Conservation (phyloP, 2,888 invertebrate genomes). For the Andrena trimmerana region DNA sequence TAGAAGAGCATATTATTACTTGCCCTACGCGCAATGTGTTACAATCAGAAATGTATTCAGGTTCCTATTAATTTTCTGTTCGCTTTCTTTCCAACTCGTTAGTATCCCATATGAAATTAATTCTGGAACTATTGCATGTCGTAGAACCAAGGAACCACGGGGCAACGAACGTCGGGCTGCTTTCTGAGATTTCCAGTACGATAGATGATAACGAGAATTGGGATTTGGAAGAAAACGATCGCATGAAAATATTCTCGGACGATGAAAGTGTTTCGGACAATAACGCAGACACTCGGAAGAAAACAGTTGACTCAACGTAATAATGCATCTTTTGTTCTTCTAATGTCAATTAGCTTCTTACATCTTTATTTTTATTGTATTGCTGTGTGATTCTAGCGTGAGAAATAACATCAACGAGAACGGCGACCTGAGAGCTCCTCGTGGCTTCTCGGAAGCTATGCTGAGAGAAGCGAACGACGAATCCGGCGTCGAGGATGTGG, state of each 20-base stretch:
- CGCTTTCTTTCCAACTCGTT: not conserved
- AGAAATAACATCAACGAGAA: not conserved
- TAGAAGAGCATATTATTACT: conserved; percentile 74
- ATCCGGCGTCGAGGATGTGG: conserved; percentile 33
- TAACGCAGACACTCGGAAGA: not conserved
- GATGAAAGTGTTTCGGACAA: not conserved
- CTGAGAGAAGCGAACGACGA: conserved; percentile 58
- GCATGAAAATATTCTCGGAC: not conserved
- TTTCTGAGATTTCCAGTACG: conserved; percentile 57
- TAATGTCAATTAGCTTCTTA: not conserved
- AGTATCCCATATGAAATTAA: not conserved
- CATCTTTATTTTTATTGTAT: not conserved
- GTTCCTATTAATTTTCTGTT: conserved; percentile 53
- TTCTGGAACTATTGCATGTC: conserved; percentile 12
- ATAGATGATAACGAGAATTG: conserved; percentile 73
- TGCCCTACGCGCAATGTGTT: conserved; percentile 72
- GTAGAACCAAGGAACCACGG: conserved; percentile 45
- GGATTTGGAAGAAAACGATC: conserved; percentile 65
- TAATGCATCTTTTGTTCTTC: not conserved
- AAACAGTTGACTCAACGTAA: conserved; percentile 4
- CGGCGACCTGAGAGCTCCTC: conserved; percentile 62
- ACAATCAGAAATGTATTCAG: conserved; percentile 54
- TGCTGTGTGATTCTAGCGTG: not conserved
- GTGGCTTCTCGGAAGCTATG: conserved; percentile 70
- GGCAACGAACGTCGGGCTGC: not conserved